phyloP scores from a whole-genome alignment of 2,888 invertebrate genomes.

The Patella pellucida region DNA sequence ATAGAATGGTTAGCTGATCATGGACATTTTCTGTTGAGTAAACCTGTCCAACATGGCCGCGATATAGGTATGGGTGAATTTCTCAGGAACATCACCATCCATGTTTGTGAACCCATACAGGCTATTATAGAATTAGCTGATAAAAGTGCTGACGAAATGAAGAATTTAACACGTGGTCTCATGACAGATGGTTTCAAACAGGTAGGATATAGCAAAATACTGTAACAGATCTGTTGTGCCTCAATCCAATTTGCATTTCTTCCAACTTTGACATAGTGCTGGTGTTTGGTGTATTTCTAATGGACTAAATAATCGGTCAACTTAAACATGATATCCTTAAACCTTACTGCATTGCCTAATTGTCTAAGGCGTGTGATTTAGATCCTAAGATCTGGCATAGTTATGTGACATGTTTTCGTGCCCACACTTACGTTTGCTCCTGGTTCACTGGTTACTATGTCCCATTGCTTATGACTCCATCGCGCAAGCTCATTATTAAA shows the following conservation, averaged over 20 bases:
- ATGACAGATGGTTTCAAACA: slow-evolving; percentile 35
- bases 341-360: too few relatives aligned
- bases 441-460: too few relatives aligned
- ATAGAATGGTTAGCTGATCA: slow-evolving; percentile 23
- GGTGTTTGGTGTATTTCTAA: too few relatives aligned
- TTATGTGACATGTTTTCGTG: too few relatives aligned
- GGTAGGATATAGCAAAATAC: slow-evolving; percentile 24
- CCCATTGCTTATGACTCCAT: too few relatives aligned
- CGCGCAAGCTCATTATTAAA: too few relatives aligned
- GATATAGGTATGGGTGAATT: slow-evolving; percentile 24
- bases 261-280: neutral
- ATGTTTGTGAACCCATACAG: slow-evolving; percentile 33
- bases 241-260: neutral
- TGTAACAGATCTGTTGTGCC: neutral
- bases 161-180: slow-evolving; percentile 21
- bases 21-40: slow-evolving; percentile 41
- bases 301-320: too few relatives aligned
- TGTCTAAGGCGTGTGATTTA: too few relatives aligned
- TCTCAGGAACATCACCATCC: slow-evolving; percentile 28
- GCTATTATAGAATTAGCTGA: slow-evolving; percentile 33
- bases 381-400: too few relatives aligned
- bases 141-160: slow-evolving; percentile 34
- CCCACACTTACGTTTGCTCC: too few relatives aligned
- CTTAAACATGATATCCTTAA: too few relatives aligned
- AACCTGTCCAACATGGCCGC: slow-evolving; percentile 24